A percentile compares a stretch with the other conserved stretches of the same genome.
These are phyloP conservation scores for Halictus rubicundus DNA, from an alignment of 1,140 invertebrate genomes.

Conservation along the genomic window DNA sequence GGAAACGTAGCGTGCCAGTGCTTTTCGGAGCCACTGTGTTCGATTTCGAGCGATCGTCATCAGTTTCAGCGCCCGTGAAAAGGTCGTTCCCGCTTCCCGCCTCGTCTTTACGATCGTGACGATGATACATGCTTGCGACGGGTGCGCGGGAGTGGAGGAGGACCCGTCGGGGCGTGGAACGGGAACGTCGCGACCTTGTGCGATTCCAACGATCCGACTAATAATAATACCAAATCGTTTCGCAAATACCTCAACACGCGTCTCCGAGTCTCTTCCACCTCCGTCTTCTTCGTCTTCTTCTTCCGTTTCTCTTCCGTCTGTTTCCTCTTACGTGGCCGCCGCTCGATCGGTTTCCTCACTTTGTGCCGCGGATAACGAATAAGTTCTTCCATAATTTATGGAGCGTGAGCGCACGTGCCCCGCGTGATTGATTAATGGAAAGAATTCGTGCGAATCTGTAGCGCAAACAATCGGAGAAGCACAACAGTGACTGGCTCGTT, in stretches of 20 bases:
- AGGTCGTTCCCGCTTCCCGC: conserved; percentile 11
- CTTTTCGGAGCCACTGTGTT: no score
- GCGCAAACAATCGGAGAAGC: no score
- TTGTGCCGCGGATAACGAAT: no score
- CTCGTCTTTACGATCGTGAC: conserved; percentile 34
- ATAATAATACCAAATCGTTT: conserved; percentile 59
- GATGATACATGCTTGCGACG: conserved; percentile 14
- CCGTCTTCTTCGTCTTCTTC: conserved; percentile 1
- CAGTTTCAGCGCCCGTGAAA: conserved; percentile 35
- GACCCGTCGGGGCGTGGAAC: background rate
- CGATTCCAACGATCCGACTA: conserved; percentile 60
- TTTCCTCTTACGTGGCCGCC: background rate
- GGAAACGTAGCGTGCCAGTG: no score
- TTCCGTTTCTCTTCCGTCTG: conserved; percentile 5
- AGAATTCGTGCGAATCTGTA: no score
- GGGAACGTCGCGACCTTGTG: conserved; percentile 41
- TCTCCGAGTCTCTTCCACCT: conserved; percentile 12
- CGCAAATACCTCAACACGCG: conserved; percentile 43
- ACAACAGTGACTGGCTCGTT: no score
- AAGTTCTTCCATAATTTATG: no score
- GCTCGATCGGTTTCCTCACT: background rate
- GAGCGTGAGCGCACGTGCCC: no score
- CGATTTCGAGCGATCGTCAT: background rate
- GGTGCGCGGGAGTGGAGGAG: background rate
- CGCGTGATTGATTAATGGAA: no score